These are phyloP conservation scores for Melanotaenia maccullochi DNA, from an alignment of 2,797 vertebrate genomes.

Conservation along the genomic window DNA sequence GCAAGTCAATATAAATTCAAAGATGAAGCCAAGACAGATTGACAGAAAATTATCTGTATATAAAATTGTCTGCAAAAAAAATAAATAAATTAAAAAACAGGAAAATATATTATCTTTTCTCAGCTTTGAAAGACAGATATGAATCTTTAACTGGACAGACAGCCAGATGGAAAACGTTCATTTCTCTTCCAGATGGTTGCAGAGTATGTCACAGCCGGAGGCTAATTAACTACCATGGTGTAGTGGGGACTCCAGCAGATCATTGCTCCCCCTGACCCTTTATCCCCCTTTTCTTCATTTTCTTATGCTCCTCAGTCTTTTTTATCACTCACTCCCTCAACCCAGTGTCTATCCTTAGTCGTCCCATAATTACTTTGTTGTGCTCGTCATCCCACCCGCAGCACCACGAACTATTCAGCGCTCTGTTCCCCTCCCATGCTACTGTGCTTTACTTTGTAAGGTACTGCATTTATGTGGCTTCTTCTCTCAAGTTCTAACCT, in stretches of 20 bases:
- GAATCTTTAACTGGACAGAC: constrained; percentile 15
- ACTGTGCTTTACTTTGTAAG: constrained; percentile 24
- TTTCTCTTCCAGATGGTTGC: constrained; percentile 50
- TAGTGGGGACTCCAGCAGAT: constrained; percentile 55
- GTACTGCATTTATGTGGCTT: constrained; percentile 21
- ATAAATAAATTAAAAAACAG: not conserved
- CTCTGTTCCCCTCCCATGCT: constrained; percentile 42
- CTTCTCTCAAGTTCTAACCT: constrained; percentile 7
- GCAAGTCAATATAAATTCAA: not conserved
- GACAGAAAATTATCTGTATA: constrained; percentile 8
- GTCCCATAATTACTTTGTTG: constrained; percentile 70
- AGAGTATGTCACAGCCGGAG: constrained; percentile 52
- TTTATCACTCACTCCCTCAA: constrained; percentile 34
- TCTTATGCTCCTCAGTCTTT: constrained; percentile 20
- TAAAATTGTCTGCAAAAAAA: not conserved
- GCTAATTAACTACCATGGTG: constrained; percentile 57
- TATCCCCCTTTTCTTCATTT: not conserved
- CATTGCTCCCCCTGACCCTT: constrained; percentile 22
- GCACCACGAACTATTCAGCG: constrained; percentile 36
- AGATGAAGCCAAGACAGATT: constrained; percentile 8
- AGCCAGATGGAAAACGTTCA: constrained; percentile 16
- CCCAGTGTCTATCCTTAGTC: constrained; percentile 56
- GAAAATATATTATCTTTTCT: constrained; percentile 1
- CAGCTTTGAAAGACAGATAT: constrained; percentile 4
- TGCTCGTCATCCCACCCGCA: constrained; percentile 57